A percentile compares a stretch with the other conserved stretches of the same genome.
Conservation (phyloP, 2,797 vertebrate species). For the Acanthurus lineatus region DNA sequence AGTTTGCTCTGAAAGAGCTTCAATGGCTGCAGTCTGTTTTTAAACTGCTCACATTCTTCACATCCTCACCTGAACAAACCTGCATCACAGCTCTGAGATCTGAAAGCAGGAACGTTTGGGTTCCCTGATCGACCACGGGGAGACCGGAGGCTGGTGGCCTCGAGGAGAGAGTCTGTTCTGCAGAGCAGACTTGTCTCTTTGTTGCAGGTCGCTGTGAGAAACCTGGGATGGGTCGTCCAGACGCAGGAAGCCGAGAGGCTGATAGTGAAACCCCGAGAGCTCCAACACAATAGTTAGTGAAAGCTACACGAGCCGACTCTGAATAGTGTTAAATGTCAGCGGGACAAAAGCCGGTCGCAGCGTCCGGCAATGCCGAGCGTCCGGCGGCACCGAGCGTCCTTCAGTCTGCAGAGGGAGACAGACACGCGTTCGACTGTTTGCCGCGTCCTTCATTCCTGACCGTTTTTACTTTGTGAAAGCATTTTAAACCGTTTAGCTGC, state of each 20-base stretch:
- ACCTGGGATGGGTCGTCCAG: neutral
- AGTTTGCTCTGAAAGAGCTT: too few species aligned
- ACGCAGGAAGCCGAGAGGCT: neutral
- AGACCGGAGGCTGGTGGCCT: constrained; percentile 12
- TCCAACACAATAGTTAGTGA: constrained; percentile 46
- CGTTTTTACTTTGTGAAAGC: neutral
- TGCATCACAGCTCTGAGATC: constrained; percentile 11
- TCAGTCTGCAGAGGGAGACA: too few species aligned
- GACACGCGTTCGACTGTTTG: too few species aligned
- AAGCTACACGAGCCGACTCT: constrained; percentile 52
- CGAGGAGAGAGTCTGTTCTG: constrained; percentile 13
- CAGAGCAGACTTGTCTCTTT: constrained; percentile 31
- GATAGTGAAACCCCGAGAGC: constrained; percentile 36
- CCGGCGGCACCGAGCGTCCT: too few species aligned
- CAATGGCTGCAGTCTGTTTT: neutral
- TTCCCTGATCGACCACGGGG: neutral
- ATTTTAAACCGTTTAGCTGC: too few species aligned
- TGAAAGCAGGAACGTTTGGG: constrained; percentile 5
- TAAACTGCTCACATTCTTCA: neutral
- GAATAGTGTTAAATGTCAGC: constrained; percentile 61
- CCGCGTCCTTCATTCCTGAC: neutral
- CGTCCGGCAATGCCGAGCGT: too few species aligned
- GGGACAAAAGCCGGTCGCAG: neutral
- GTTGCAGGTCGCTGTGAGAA: constrained; percentile 2
- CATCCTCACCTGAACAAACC: constrained; percentile 3